phyloP scores from a whole-genome alignment of 1,140 invertebrate genomes.

The Ganaspis sp. region DNA sequence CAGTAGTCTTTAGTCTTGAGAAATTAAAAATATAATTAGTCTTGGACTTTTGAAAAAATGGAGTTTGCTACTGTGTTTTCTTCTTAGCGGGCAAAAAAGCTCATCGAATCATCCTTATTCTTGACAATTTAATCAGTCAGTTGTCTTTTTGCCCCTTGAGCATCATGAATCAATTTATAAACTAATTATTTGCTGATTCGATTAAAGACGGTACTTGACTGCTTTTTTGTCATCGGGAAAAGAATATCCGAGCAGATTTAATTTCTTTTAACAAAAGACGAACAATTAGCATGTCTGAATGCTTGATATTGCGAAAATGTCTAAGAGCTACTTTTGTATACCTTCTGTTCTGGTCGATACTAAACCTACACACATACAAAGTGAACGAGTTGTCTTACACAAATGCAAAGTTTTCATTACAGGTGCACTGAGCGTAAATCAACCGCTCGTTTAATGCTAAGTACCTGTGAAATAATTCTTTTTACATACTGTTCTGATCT shows the following conservation, averaged over 20 bases:
- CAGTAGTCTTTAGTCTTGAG: not conserved
- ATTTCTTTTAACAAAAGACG: not conserved
- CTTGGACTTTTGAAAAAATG: too few species aligned
- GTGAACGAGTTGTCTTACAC: not conserved
- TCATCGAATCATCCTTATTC: not conserved
- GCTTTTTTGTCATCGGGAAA: not conserved
- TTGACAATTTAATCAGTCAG: not conserved
- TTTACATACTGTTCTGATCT: too few species aligned
- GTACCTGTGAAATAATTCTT: slow-evolving; percentile 51
- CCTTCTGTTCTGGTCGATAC: slow-evolving; percentile 20
- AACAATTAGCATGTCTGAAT: not conserved
- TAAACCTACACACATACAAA: not conserved
- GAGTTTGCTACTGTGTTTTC: too few species aligned
- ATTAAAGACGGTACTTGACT: not conserved
- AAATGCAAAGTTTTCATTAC: not conserved
- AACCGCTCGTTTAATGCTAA: slow-evolving; percentile 43
- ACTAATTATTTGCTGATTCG: not conserved
- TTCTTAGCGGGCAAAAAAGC: not conserved
- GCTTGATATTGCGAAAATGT: not conserved
- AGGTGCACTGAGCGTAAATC: slow-evolving; percentile 45
- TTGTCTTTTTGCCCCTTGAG: not conserved
- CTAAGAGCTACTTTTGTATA: not conserved
- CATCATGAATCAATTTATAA: not conserved
- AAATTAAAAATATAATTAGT: not conserved
- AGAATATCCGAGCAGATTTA: not conserved